phyloP scores from a whole-genome alignment of 2,888 invertebrate species.

The Herminia tarsipennalis region DNA sequence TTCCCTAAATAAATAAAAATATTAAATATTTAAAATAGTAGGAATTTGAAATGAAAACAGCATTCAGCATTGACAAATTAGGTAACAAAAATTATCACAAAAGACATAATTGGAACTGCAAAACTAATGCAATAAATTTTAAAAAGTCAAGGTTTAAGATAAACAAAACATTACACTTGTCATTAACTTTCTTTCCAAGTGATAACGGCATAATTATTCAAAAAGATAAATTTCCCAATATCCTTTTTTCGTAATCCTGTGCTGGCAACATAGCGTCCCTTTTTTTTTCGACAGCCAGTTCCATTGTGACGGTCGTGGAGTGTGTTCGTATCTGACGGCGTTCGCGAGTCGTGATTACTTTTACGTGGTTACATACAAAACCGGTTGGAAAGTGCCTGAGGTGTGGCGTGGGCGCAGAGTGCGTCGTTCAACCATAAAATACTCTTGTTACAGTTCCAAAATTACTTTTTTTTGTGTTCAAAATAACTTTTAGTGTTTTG shows the following conservation, averaged over 20 bases:
- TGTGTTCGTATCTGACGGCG: conserved; percentile 49
- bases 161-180: conserved; percentile 8
- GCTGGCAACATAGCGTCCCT: conserved; percentile 59
- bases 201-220: conserved; percentile 7
- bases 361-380: conserved; percentile 73
- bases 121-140: not conserved
- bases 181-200: conserved; percentile 12
- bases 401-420: conserved; percentile 77
- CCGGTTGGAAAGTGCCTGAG: conserved; percentile 81
- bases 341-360: conserved; percentile 61
- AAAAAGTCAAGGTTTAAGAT: conserved; percentile 10
- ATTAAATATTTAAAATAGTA: too few relatives aligned
- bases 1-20: too few relatives aligned
- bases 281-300: conserved; percentile 65
- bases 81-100: not conserved
- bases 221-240: conserved; percentile 24
- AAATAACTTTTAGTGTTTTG: conserved; percentile 53
- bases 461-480: conserved; percentile 56
- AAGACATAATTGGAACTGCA: not conserved
- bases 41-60: too few relatives aligned
- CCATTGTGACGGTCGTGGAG: conserved; percentile 49
- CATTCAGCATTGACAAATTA: too few relatives aligned
- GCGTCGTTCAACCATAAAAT: conserved; percentile 72
- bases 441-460: conserved; percentile 47
- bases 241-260: conserved; percentile 22